Percentiles rank a stretch among this genome's conserved stretches.
These are phyloP conservation scores for Podarcis raffonei DNA, from an alignment of 2,113 vertebrate genomes.

Conservation along the genomic window DNA sequence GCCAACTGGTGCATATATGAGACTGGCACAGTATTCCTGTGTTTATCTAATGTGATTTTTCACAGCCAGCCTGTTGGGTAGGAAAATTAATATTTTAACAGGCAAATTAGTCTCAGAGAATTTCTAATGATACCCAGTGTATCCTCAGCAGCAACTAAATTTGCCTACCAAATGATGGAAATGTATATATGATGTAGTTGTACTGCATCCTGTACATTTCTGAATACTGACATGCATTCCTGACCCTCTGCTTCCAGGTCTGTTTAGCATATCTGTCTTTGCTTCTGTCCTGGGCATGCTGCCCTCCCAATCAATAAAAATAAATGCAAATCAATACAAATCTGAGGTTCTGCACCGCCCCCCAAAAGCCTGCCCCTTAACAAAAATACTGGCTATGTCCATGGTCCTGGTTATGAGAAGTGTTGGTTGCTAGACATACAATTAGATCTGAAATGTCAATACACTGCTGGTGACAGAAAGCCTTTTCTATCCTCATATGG, in stretches of 20 bases:
- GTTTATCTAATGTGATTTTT: neutral
- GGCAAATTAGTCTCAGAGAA: neutral
- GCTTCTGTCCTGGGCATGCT: neutral
- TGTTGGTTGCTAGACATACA: neutral
- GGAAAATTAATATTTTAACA: neutral
- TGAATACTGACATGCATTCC: neutral
- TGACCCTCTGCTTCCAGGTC: neutral
- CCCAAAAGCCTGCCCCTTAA: too few relatives aligned
- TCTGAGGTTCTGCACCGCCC: too few relatives aligned
- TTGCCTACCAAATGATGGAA: neutral
- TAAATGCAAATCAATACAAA: too few relatives aligned
- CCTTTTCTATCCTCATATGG: neutral
- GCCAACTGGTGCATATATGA: neutral
- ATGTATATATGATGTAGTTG: neutral
- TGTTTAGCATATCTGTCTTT: neutral
- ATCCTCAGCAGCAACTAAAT: neutral
- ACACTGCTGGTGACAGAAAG: too few relatives aligned
- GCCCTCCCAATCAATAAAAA: too few relatives aligned
- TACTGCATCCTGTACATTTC: neutral
- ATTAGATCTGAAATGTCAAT: neutral
- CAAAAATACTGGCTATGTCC: too few relatives aligned
- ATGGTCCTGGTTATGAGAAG: neutral
- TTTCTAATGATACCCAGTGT: neutral
- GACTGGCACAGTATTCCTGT: neutral
- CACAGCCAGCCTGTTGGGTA: neutral